Conservation (phyloP, 2,888 invertebrate genomes). For the Dendrolimus houi region DNA sequence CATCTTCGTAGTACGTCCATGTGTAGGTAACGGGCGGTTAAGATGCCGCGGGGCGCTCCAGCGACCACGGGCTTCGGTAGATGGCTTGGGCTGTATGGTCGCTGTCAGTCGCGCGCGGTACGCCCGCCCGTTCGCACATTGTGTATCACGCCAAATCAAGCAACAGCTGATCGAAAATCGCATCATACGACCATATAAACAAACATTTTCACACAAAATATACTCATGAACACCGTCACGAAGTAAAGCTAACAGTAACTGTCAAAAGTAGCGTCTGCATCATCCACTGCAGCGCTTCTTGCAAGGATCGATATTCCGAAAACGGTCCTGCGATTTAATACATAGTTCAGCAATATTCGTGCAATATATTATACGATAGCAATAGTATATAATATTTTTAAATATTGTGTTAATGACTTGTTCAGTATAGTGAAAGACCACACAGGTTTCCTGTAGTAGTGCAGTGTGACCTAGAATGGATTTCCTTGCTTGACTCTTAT, state of each 20-base stretch:
- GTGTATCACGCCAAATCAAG: constrained; percentile 23
- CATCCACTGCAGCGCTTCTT: constrained; percentile 27
- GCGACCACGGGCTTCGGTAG: constrained; percentile 7
- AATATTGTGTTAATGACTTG: constrained; percentile 11
- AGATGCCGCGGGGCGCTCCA: constrained; percentile 36
- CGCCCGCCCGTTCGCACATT: constrained; percentile 44
- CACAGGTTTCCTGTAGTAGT: constrained; percentile 41
- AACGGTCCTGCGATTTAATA: constrained; percentile 38
- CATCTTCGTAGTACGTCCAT: constrained; percentile 58
- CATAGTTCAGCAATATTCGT: constrained; percentile 32
- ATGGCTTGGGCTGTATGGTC: constrained; percentile 3
- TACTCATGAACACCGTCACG: constrained; percentile 12
- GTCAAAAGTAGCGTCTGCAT: constrained; percentile 18
- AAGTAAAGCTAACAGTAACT: constrained; percentile 14
- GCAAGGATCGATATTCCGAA: constrained; percentile 55
- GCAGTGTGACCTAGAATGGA: constrained; percentile 58
- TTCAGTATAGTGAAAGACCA: constrained; percentile 13
- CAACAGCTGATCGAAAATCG: constrained; percentile 56
- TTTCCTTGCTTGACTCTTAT: constrained; percentile 47
- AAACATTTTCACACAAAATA: constrained; percentile 35
- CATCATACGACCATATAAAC: constrained; percentile 29
- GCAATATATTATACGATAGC: constrained; percentile 59
- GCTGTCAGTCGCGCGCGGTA: constrained; percentile 62
- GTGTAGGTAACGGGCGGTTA: constrained; percentile 59
- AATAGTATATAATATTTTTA: constrained; percentile 22